Evolutionary conservation across 2,113 vertebrate genomes (phyloP).

Genomic region (Callipepla squamata): DNA sequence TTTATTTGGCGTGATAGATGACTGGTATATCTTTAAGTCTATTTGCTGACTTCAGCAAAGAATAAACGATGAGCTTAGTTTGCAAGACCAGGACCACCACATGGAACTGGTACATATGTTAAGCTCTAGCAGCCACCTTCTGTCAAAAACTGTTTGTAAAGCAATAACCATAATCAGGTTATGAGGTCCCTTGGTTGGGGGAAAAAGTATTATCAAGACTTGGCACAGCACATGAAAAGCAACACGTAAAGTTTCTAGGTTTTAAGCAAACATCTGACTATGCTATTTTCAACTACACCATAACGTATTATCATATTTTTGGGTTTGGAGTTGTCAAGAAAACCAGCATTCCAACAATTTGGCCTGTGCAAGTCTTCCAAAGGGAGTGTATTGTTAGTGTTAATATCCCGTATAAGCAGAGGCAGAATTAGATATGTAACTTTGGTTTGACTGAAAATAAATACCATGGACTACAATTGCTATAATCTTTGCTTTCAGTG

Average conservation of each 20-base stretch:
- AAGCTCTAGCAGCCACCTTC: slow-evolving; percentile 91
- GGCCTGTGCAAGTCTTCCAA: slow-evolving; percentile 86
- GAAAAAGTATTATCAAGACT: slow-evolving; percentile 88
- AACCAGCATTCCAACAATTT: slow-evolving; percentile 85
- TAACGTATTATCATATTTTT: slow-evolving; percentile 85
- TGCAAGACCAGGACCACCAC: slow-evolving; percentile 86
- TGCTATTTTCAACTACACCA: slow-evolving; percentile 85
- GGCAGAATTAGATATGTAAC: slow-evolving; percentile 99
- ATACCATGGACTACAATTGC: slow-evolving; percentile 95
- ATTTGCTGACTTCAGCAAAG: slow-evolving; percentile 95
- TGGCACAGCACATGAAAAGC: slow-evolving; percentile 92
- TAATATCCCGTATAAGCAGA: slow-evolving; percentile 96
- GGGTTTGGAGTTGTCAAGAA: slow-evolving; percentile 83
- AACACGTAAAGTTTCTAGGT: slow-evolving; percentile 90
- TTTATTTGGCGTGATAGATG: slow-evolving; percentile 99
- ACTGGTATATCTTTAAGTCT: slow-evolving; percentile 94
- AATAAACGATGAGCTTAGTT: slow-evolving; percentile 92
- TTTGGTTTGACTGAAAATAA: slow-evolving; percentile 99
- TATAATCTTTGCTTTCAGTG: slow-evolving; percentile 96
- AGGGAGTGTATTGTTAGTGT: slow-evolving; percentile 89
- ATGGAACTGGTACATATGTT: slow-evolving; percentile 84
- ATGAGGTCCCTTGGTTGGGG: slow-evolving; percentile 93
- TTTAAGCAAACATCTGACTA: slow-evolving; percentile 90
- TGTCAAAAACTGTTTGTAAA: slow-evolving; percentile 91
- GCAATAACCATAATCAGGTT: slow-evolving; percentile 92